These are phyloP conservation scores for Cyclopterus lumpus DNA, from an alignment of 2,797 vertebrate genomes.

Conservation along the genomic window DNA sequence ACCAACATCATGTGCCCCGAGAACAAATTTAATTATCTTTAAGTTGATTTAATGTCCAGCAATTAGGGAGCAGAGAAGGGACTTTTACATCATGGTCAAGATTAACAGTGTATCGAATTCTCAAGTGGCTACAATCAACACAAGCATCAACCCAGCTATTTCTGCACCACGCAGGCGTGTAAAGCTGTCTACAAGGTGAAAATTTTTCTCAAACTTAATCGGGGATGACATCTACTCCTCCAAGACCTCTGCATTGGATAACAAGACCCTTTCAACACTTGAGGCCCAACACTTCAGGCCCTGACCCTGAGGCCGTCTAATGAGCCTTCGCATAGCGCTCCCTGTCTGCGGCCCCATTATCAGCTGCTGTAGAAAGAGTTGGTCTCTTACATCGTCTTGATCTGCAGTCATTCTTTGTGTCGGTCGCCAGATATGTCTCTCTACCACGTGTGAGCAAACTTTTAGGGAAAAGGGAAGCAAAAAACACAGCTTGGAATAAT, in stretches of 20 bases:
- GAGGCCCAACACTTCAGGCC: neutral
- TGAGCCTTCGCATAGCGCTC: conserved; percentile 4
- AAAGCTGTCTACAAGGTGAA: conserved; percentile 34
- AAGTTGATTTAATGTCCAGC: neutral
- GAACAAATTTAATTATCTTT: neutral
- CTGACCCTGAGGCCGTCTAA: conserved; percentile 8
- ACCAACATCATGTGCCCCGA: neutral
- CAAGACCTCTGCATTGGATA: conserved; percentile 40
- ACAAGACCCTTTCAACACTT: conserved; percentile 44
- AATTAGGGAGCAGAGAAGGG: neutral
- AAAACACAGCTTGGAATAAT: neutral
- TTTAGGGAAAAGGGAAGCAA: neutral
- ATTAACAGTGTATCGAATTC: neutral
- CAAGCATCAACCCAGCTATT: neutral
- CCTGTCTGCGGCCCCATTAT: conserved; percentile 8
- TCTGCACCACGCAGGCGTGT: conserved; percentile 22
- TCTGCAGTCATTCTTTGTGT: neutral
- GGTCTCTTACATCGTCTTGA: conserved; percentile 20
- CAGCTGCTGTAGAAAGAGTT: conserved; percentile 28
- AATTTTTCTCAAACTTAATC: conserved; percentile 15
- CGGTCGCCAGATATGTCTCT: neutral
- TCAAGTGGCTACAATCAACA: neutral
- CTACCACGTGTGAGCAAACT: neutral
- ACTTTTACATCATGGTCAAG: neutral
- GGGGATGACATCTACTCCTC: conserved; percentile 25